These are phyloP conservation scores for Sipha flava DNA, from an alignment of 1,140 invertebrate species.

Conservation along the genomic window DNA sequence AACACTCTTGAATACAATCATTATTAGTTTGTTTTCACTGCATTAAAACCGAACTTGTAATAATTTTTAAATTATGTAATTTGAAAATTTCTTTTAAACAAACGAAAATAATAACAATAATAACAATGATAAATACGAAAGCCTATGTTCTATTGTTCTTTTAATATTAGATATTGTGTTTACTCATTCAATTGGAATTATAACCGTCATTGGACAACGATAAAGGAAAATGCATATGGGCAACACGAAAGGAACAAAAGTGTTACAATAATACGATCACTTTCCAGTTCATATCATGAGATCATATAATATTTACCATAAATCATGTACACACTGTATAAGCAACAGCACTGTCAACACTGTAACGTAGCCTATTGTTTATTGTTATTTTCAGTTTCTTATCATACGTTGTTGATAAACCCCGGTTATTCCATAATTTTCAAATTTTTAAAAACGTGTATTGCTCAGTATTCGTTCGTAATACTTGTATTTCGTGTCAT, in stretches of 20 bases:
- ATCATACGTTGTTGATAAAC: not conserved
- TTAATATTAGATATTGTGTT: not conserved
- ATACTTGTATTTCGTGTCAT: too few species aligned
- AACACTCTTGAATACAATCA: not conserved
- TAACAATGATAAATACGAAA: not conserved
- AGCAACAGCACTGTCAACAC: too few species aligned
- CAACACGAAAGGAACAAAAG: not conserved
- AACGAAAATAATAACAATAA: not conserved
- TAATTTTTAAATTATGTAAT: too few species aligned
- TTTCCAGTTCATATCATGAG: too few species aligned
- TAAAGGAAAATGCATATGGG: not conserved
- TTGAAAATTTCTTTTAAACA: not conserved
- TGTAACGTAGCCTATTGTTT: not conserved
- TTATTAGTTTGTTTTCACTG: not conserved
- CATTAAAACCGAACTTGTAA: not conserved
- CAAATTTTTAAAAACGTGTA: not conserved
- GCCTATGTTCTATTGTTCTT: not conserved
- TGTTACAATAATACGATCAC: not conserved
- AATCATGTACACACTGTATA: not conserved
- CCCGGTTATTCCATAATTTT: not conserved
- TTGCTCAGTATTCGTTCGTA: too few species aligned
- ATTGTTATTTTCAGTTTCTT: not conserved
- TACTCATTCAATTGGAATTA: conserved; percentile 28
- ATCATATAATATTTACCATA: too few species aligned
- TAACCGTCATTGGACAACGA: conserved; percentile 30